Conservation (phyloP, 2,888 invertebrate species). For the Lepidochitona cinerea region DNA sequence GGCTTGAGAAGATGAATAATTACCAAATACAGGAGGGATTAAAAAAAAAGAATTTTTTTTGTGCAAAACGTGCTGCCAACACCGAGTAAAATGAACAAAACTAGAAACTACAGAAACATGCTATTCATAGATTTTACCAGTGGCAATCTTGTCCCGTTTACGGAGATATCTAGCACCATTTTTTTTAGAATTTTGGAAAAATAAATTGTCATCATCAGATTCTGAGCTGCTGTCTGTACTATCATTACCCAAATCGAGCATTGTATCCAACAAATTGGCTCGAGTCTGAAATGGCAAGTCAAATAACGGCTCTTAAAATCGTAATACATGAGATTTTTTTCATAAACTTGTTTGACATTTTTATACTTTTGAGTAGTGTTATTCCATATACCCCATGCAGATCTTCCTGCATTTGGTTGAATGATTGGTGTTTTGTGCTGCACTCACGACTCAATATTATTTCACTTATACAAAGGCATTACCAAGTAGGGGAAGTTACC, state of each 20-base stretch:
- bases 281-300: slow-evolving; percentile 26
- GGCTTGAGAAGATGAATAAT: too few relatives aligned
- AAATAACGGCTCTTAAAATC: not conserved
- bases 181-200: not conserved
- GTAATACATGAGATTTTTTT: too few relatives aligned
- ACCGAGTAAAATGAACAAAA: not conserved
- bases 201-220: not conserved
- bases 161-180: not conserved
- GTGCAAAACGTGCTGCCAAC: not conserved
- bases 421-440: too few relatives aligned
- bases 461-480: too few relatives aligned
- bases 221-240: slow-evolving; percentile 59
- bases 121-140: not conserved
- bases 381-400: too few relatives aligned
- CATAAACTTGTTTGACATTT: not conserved
- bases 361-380: not conserved
- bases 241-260: slow-evolving; percentile 44
- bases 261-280: slow-evolving; percentile 38
- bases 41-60: not conserved
- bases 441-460: too few relatives aligned
- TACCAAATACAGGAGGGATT: not conserved
- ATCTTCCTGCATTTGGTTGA: too few relatives aligned
- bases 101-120: not conserved
- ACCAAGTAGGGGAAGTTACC: too few relatives aligned
- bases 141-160: not conserved